phyloP scores from a whole-genome alignment of 2,888 invertebrate species.

The Herminia tarsipennalis region DNA sequence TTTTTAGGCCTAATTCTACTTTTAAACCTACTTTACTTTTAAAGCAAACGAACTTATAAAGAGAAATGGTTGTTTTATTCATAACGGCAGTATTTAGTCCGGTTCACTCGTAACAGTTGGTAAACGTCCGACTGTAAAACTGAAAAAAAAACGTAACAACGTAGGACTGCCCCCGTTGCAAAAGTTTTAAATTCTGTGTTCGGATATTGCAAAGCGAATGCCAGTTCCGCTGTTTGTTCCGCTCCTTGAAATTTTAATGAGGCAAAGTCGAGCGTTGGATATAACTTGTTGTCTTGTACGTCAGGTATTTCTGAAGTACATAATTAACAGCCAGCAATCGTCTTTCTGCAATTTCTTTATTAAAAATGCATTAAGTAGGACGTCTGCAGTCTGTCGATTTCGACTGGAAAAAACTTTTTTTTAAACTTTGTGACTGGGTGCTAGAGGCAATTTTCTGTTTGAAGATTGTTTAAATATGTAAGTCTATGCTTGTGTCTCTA shows the following conservation, averaged over 20 bases:
- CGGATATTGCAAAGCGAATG: conserved; percentile 53
- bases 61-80: conserved; percentile 5
- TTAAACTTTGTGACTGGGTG: too few species aligned
- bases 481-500: too few species aligned
- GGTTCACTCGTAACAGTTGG: conserved; percentile 27
- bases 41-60: not conserved
- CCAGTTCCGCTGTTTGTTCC: conserved; percentile 51
- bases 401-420: too few species aligned
- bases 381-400: too few species aligned
- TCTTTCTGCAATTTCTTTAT: conserved; percentile 22
- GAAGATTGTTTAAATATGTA: too few species aligned
- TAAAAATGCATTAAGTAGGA: conserved; percentile 11
- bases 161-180: conserved; percentile 40
- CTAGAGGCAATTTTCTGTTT: too few species aligned
- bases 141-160: conserved; percentile 40
- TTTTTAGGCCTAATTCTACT: too few species aligned
- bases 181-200: conserved; percentile 58
- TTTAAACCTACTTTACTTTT: not conserved
- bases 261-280: conserved; percentile 42
- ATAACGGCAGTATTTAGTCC: conserved; percentile 2
- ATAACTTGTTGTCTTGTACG: conserved; percentile 31
- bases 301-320: conserved; percentile 33
- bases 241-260: conserved; percentile 64
- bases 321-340: conserved; percentile 32
- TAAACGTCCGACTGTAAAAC: conserved; percentile 29